These are phyloP conservation scores for Cervus canadensis DNA, from an alignment of 2,113 vertebrate species.

Conservation along the genomic window DNA sequence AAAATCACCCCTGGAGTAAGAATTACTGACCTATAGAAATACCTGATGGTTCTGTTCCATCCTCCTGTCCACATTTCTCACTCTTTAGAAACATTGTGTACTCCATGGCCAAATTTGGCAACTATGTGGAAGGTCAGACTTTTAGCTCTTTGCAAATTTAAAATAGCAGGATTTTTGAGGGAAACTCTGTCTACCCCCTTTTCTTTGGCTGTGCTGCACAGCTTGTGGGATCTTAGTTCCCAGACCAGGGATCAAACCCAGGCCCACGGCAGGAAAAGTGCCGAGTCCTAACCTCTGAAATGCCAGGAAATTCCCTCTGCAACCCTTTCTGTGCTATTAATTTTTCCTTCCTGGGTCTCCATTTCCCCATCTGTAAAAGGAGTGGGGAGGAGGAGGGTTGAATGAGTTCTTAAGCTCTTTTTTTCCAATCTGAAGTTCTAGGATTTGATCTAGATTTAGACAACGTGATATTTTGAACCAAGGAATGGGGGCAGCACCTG, in stretches of 20 bases:
- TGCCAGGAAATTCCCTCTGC: background rate
- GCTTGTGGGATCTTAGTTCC: background rate
- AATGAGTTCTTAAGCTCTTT: background rate
- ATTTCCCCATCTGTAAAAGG: background rate
- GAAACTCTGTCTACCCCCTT: background rate
- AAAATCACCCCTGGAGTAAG: background rate
- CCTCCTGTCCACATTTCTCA: background rate
- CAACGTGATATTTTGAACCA: background rate
- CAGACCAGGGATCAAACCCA: background rate
- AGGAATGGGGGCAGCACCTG: background rate
- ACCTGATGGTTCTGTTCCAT: background rate
- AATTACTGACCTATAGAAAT: background rate
- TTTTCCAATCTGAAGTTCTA: background rate
- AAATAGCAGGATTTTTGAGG: background rate
- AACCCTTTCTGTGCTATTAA: background rate
- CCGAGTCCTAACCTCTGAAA: background rate
- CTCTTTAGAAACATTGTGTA: background rate
- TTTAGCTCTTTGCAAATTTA: background rate
- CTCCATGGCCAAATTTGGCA: background rate
- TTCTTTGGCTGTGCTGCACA: background rate
- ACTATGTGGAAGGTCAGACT: background rate
- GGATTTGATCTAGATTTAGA: background rate
- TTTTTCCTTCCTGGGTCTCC: background rate
- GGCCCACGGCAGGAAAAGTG: background rate
- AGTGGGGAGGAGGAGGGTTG: background rate